Percentiles rank a stretch among this genome's conserved stretches.
phyloP scores from a whole-genome alignment of 1,140 invertebrate genomes.

The Drosophila funebris region DNA sequence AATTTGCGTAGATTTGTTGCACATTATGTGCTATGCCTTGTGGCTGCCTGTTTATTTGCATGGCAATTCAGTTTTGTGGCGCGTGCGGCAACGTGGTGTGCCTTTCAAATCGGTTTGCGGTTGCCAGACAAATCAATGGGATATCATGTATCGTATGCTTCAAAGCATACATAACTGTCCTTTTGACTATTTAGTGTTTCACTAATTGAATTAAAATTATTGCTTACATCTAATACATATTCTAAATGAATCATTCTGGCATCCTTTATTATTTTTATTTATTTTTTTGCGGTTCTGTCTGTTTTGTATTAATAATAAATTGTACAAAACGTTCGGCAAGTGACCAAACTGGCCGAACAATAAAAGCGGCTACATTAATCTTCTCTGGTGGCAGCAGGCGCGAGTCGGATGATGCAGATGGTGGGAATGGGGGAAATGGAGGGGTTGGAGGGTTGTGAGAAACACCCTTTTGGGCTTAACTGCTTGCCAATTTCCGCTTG shows the following conservation, averaged over 20 bases:
- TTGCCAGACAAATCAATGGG: constrained; percentile 36
- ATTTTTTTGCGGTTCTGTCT: constrained; percentile 49
- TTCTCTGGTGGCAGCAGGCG: constrained; percentile 46
- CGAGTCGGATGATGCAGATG: neutral
- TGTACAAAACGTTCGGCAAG: constrained; percentile 62
- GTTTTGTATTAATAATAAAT: constrained; percentile 80
- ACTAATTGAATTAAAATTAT: neutral
- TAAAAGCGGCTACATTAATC: constrained; percentile 77
- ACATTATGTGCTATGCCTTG: constrained; percentile 62
- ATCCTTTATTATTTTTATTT: neutral
- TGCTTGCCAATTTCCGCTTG: constrained; percentile 78
- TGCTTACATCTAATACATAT: no score
- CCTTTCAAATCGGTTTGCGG: constrained; percentile 35
- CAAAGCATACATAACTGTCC: neutral
- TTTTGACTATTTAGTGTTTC: no score
- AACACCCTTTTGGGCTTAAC: constrained; percentile 43
- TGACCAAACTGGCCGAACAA: constrained; percentile 75
- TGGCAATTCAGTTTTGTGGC: constrained; percentile 39
- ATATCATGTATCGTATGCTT: neutral
- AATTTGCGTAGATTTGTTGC: constrained; percentile 77
- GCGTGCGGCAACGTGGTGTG: constrained; percentile 2
- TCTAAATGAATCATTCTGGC: neutral
- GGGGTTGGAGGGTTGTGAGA: neutral
- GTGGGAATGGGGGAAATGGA: neutral
- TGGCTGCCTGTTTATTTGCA: constrained; percentile 48